phyloP scores from a whole-genome alignment of 2,113 vertebrate genomes.

The Puffinus mauretanicus region DNA sequence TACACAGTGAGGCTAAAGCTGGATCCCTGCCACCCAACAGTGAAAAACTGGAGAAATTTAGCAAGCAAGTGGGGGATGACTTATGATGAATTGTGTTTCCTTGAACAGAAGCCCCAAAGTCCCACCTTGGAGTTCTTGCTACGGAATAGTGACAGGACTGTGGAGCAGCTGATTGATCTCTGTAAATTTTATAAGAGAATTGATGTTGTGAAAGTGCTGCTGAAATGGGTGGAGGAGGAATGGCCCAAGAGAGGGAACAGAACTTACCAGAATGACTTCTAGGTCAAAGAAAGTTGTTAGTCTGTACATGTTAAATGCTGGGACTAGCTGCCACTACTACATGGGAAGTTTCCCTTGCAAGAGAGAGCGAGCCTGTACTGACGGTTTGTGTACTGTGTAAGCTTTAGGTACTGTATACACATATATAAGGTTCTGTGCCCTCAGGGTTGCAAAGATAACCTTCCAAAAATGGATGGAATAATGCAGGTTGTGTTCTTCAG shows the following conservation, averaged over 20 bases:
- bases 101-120: slow-evolving; percentile 94
- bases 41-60: slow-evolving; percentile 99
- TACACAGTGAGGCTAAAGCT: slow-evolving; percentile 91
- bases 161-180: slow-evolving; percentile 90
- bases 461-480: background rate
- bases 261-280: slow-evolving; percentile 72
- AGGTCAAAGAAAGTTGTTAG: slow-evolving; percentile 25
- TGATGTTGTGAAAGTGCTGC: slow-evolving; percentile 89
- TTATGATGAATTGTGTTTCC: slow-evolving; percentile 92
- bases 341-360: background rate
- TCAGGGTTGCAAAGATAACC: background rate
- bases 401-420: background rate
- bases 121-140: slow-evolving; percentile 93
- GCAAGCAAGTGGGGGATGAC: slow-evolving; percentile 99
- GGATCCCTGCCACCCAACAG: slow-evolving; percentile 92
- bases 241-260: slow-evolving; percentile 87
- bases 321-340: background rate
- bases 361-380: background rate
- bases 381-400: slow-evolving; percentile 2
- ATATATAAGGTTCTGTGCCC: background rate
- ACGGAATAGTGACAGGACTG: slow-evolving; percentile 91
- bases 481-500: background rate
- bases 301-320: background rate
- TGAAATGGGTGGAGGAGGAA: slow-evolving; percentile 92
- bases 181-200: slow-evolving; percentile 92